Conservation (phyloP, 2,113 vertebrate genomes). For the Cervus canadensis region DNA sequence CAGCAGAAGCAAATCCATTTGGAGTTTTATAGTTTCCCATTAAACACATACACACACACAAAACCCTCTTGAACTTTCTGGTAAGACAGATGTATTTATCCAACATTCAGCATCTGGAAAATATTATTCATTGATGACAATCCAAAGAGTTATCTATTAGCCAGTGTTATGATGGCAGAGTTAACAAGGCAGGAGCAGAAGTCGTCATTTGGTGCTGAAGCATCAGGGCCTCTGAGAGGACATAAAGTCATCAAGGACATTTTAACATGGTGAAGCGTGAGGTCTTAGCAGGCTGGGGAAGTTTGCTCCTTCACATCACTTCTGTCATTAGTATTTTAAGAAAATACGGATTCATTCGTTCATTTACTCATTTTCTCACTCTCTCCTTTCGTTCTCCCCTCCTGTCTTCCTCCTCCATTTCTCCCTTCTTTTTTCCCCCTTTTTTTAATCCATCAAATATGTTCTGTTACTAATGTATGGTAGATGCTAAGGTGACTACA, state of each 20-base stretch:
- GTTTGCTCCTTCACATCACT: background rate
- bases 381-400: background rate
- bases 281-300: background rate
- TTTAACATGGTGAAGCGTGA: background rate
- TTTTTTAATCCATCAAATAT: background rate
- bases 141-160: background rate
- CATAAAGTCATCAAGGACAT: background rate
- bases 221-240: background rate
- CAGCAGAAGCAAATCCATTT: conserved; percentile 49
- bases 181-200: background rate
- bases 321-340: background rate
- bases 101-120: conserved; percentile 57
- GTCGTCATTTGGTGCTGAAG: background rate
- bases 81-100: conserved; percentile 50
- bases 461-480: background rate
- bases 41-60: background rate
- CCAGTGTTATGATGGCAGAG: background rate
- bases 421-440: background rate
- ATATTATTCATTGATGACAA: conserved; percentile 47
- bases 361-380: background rate
- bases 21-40: conserved; percentile 65
- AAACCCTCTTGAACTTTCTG: conserved; percentile 15
- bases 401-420: background rate
- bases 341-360: background rate
- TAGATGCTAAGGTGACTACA: background rate